phyloP scores from a whole-genome alignment of 2,113 vertebrate genomes.

The Cisticola juncidis region DNA sequence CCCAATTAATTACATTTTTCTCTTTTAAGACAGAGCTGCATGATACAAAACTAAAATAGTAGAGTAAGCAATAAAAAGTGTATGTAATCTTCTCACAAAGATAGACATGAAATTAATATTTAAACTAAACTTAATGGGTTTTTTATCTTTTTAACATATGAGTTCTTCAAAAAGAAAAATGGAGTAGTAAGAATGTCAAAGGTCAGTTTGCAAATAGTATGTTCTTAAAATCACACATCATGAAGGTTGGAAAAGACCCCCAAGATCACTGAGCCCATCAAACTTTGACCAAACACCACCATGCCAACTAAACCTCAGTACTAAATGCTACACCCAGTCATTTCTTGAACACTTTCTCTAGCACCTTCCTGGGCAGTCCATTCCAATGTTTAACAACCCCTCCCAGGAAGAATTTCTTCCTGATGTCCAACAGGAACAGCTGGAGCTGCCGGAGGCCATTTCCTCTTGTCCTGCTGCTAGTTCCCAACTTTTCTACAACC shows the following conservation, averaged over 20 bases:
- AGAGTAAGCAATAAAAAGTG: background rate
- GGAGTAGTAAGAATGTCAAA: background rate
- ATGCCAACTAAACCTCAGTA: background rate
- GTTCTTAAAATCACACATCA: background rate
- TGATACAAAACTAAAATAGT: background rate
- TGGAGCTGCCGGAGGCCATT: background rate
- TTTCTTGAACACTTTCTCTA: background rate
- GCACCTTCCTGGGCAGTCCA: background rate
- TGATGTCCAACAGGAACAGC: background rate
- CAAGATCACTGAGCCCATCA: background rate
- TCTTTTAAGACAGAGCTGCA: background rate
- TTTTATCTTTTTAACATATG: background rate
- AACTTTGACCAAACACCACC: background rate
- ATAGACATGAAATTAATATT: background rate
- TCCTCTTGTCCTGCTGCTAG: background rate
- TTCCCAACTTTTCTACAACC: background rate
- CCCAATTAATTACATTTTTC: background rate
- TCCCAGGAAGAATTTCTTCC: background rate
- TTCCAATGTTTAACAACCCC: background rate
- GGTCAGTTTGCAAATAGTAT: background rate
- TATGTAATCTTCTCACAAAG: background rate
- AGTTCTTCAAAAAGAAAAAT: background rate
- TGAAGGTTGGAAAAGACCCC: background rate
- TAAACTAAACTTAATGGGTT: background rate
- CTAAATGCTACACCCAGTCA: too few species aligned